Base-by-base conservation (phyloP, 2,888 invertebrate species). In the Drosophila meridionalis region DNA sequence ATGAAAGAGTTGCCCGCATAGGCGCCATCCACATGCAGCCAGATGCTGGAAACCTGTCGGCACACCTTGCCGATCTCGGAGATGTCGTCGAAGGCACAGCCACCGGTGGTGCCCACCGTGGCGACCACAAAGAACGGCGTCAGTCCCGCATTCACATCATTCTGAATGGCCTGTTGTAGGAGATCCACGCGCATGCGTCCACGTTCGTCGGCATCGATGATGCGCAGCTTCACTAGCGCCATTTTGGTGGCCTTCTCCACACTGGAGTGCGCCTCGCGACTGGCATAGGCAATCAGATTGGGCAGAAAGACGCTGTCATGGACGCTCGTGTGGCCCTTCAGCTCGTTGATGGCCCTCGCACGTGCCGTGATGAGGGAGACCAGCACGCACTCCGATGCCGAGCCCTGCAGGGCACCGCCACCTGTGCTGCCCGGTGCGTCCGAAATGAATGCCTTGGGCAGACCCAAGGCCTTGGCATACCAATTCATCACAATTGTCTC, bases 11-110 rank as follows among this genome's bases (percentile, higher is more conserved):
- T 97, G 4, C 98, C 98, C 1, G 97, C 97, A 91, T 98, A 98
- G 0, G 97, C 97, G 0, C 96, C 97, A 92, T 98, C 97, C 3
- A 97, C 96, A 92, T 98, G 98, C 34, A 98, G 94, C 97, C 98
- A 98, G n/a, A 96, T 94, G 60, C 94, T 94, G 0, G 95, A 94
- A 14, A 92, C 82, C 58, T 91, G 93, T 66, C 94, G 94, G 79
- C 96, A 95, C 3, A 97, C 94, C 26, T 96, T 96, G 2, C 97
- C 96, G 63, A 98, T 95, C 93, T 97, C 97, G 0, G 94, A 93
- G 11, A 98, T 93, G 82, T 96, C 96, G 92, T 98, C 98, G 91
- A 97, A 97, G 0, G 97, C 96, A 90, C 97, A 97, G 68, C 96
- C 96, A 0, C 96, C 96, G 0, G 98, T 98, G 2, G 97, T 97